These are phyloP conservation scores for Collichthys lucidus DNA, from an alignment of 2,113 vertebrate genomes.

Conservation along the genomic window DNA sequence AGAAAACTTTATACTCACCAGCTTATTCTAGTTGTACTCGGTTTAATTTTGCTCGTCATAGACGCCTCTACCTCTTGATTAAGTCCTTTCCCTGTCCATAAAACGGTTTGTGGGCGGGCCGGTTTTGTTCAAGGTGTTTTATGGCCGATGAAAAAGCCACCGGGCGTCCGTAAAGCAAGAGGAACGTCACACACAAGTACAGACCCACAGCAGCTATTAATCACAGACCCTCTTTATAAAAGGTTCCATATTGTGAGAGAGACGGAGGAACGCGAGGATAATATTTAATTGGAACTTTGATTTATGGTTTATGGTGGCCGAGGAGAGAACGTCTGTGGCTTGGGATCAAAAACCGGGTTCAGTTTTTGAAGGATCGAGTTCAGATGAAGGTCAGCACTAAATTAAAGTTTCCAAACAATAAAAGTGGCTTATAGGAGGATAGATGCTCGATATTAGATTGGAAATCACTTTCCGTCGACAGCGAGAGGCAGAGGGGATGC, in stretches of 20 bases:
- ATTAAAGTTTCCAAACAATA: constrained; percentile 10
- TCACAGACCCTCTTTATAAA: constrained; percentile 24
- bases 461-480: constrained; percentile 2
- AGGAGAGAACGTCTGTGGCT: not conserved
- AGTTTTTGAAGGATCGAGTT: constrained; percentile 56
- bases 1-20: not conserved
- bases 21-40: not conserved
- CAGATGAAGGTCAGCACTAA: constrained; percentile 21
- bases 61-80: not conserved
- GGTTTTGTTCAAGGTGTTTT: constrained; percentile 17
- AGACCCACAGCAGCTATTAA: constrained; percentile 7
- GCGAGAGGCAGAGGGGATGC: constrained; percentile 29
- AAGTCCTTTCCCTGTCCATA: not conserved
- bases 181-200: not conserved
- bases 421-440: not conserved
- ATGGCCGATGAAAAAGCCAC: not conserved
- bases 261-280: not conserved
- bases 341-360: constrained; percentile 39
- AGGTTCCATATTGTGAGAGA: constrained; percentile 19
- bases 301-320: constrained; percentile 50
- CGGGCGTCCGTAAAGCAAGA: not conserved
- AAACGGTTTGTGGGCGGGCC: not conserved
- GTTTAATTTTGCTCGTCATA: not conserved
- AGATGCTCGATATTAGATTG: not conserved
- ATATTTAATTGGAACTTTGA: constrained; percentile 61